These are phyloP conservation scores for Amazona vittata DNA, from an alignment of 2,113 vertebrate genomes.

Conservation along the genomic window DNA sequence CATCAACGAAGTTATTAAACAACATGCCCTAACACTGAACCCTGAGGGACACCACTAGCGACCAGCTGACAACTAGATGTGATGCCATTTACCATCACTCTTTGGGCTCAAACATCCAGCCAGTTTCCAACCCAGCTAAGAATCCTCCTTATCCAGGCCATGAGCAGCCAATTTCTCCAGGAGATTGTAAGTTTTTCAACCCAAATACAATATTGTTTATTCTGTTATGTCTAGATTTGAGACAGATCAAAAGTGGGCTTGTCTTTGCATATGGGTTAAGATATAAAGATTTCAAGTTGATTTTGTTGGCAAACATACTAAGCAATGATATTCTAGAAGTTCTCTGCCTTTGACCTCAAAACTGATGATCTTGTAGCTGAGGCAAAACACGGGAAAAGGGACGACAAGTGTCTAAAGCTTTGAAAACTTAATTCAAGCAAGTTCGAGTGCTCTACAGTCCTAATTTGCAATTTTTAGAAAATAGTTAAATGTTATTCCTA, in stretches of 20 bases:
- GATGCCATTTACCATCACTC: too few species aligned
- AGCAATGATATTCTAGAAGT: background rate
- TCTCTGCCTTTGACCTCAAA: background rate
- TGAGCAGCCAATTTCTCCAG: background rate
- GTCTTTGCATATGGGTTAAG: background rate
- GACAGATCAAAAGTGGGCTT: background rate
- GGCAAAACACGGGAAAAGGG: background rate
- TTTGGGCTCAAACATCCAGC: too few species aligned
- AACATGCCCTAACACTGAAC: too few species aligned
- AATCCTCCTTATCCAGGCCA: too few species aligned
- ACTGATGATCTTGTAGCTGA: background rate
- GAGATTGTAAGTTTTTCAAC: background rate
- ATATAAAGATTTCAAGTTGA: background rate
- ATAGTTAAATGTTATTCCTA: background rate
- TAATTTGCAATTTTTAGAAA: background rate
- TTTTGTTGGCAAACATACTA: background rate
- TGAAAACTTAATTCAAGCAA: background rate
- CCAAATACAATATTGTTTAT: background rate
- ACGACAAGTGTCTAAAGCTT: background rate
- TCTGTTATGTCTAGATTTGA: background rate
- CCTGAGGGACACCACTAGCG: too few species aligned
- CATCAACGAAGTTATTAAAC: too few species aligned
- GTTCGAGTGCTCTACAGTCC: background rate
- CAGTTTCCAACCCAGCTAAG: too few species aligned
- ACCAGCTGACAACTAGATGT: too few species aligned